Conservation (phyloP, 2,113 vertebrate species). For the Holacanthus passer region DNA sequence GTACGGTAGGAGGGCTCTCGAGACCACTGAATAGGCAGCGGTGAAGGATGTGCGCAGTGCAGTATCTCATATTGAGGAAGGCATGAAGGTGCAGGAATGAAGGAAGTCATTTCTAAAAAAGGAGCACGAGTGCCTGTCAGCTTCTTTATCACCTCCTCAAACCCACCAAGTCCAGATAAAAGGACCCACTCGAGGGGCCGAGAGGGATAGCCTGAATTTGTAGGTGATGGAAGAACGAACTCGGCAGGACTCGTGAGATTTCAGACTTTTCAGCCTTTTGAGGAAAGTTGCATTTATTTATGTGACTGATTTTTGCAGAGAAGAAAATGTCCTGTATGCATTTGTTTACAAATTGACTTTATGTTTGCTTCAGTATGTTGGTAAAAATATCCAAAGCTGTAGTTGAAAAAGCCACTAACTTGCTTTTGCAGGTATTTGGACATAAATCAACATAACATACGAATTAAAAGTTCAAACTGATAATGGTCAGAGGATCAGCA, state of each 20-base stretch:
- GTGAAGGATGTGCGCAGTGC: constrained; percentile 43
- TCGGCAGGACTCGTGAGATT: background rate
- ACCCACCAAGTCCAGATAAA: constrained; percentile 26
- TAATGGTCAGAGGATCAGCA: no score
- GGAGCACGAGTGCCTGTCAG: constrained; percentile 9
- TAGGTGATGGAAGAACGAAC: background rate
- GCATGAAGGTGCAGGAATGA: constrained; percentile 11
- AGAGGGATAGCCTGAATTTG: constrained; percentile 4
- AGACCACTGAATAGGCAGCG: constrained; percentile 32
- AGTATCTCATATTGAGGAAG: constrained; percentile 29
- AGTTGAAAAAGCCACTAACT: background rate
- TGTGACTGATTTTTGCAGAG: no score
- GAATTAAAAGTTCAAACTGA: background rate
- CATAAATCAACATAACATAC: background rate
- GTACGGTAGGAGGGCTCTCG: constrained; percentile 13
- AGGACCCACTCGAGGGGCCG: constrained; percentile 5
- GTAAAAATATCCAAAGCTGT: background rate
- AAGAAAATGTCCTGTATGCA: background rate
- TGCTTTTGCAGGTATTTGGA: background rate
- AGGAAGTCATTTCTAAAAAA: constrained; percentile 47
- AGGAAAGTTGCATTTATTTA: no score
- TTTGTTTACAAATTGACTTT: no score
- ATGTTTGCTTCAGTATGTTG: no score
- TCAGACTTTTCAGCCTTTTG: background rate
- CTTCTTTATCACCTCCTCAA: constrained; percentile 34